Evolutionary conservation across 30 jellyfish, hydroid and myxozoan genomes (phyloP), one percentile per base, ranked within the genome.

Genomic region (Hydractinia echinata): DNA sequence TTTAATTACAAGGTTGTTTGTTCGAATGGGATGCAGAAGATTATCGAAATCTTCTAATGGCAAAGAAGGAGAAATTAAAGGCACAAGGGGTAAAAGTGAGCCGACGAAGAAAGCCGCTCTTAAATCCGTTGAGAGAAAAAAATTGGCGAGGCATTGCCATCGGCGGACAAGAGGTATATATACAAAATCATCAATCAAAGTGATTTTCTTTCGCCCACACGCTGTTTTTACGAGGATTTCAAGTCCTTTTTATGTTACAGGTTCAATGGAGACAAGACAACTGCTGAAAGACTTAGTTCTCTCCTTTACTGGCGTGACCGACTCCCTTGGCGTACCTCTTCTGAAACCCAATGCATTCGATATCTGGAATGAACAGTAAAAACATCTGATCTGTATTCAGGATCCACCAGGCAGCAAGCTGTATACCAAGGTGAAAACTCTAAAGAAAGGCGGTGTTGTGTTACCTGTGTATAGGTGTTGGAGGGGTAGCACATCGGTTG

Each of bases 391-490:
- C 77, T 85, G 94, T 52, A 56, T 85, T 64, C 88, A 77, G 71
- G 89, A 85, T 61, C 85, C 85, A 4, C 72, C 62, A 0, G 68
- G 67, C 62, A 68, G 55, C 62, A 72, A 61, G 76, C 83, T 77
- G 51, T 85, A 85, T 69, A 68, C 95, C 6, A 64, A 48, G 67
- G 66, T n/a, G n/a, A n/a, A n/a, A n/a, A n/a, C n/a, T 66, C 67
- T 66, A 66, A 85, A 67, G 39, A 77, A 85, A 52, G 95, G 89
- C 4, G 72, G 64, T 51, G 19, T 4, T 16, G 49, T 20, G 55
- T 61, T 79, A 81, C 89, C 85, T 64, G 89, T 85, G 19, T 79
- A 66, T 71, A 62, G 95, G 15, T 85, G 95, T 72, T 85, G 82
- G 68, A 56, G 89, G 55, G 95, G 89, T 14, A 55, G 84, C 13